Base-by-base conservation (phyloP, 1,140 invertebrate genomes). In the Daktulosphaira vitifoliae region DNA sequence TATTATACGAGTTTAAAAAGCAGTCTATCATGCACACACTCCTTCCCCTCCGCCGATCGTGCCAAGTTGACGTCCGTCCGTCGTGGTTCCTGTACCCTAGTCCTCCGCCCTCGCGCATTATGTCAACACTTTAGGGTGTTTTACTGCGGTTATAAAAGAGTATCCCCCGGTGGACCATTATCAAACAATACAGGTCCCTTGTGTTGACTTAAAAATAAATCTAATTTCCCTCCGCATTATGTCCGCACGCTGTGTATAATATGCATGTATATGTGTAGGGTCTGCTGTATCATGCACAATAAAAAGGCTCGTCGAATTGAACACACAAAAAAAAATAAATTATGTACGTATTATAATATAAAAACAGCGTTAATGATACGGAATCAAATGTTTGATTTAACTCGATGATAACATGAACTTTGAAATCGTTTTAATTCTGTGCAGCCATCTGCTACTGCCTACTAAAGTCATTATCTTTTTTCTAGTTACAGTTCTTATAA, bases 201-300 rank as follows among this genome's bases (percentile, higher is more conserved):
- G 56, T 62, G 56, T 62, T 62, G 56, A 62, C 56, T 62, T 62
- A 62, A 62, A 62, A 62, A 62, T 62, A 62, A 62, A 62, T 62
- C 56, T 62, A 62, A 62, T 62, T 62, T 62, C 56, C 56, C 25
- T 59, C 39, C 25, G 39, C 39, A 6, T 6, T 20, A 2, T 29
- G 26, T 52, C 20, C 8, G 39, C 23, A 38, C 15, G 7, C 7
- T 20, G 53, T 33, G 29, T 33, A 33, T 33, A 33, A 33, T 33
- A 33, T 6, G n/a, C n/a, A n/a, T 6, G 5, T 33, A 33, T 33
- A 33, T 11, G 23, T 3, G 5, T 38, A 62, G 42, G 56, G 56
- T 62, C 23, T 20, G 2, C 39, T 5, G 6, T 46, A 33, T 46
- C 26, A 46, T 59, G 23, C 16, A 22, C 22, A 6, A 37, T 22